A percentile compares a stretch with the other conserved stretches of the same genome.
phyloP scores from a whole-genome alignment of 2,797 vertebrate genomes.

The Taeniopygia guttata region DNA sequence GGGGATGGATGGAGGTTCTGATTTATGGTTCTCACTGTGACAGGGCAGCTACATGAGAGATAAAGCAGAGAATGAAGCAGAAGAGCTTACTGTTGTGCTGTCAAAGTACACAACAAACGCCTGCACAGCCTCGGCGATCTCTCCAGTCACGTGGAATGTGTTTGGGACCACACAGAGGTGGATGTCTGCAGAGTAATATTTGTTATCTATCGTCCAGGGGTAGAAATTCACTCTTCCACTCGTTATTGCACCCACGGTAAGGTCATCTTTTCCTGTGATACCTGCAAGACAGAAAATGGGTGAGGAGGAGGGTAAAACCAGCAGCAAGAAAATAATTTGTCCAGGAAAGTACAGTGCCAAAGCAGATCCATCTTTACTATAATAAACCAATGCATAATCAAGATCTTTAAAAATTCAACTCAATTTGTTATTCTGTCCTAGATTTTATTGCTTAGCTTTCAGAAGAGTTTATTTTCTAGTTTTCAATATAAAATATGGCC shows the following conservation, averaged over 20 bases:
- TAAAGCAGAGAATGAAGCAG: not conserved
- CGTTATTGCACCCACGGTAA: slow-evolving; percentile 70
- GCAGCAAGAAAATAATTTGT: not conserved
- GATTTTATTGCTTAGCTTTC: not conserved
- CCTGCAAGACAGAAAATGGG: slow-evolving; percentile 72
- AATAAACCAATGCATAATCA: not conserved
- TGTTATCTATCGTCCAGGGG: slow-evolving; percentile 98
- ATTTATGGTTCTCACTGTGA: not conserved
- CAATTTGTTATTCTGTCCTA: not conserved
- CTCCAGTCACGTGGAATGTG: slow-evolving; percentile 81
- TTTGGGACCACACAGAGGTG: slow-evolving; percentile 88
- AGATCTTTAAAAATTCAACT: not conserved
- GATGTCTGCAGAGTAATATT: slow-evolving; percentile 93
- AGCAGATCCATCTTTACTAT: not conserved
- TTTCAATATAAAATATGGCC: not conserved
- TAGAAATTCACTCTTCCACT: slow-evolving; percentile 84
- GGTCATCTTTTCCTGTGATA: slow-evolving; percentile 81
- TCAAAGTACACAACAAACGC: slow-evolving; percentile 94
- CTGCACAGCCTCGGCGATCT: slow-evolving; percentile 88
- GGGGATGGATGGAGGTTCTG: not conserved
- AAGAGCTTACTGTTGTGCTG: slow-evolving; percentile 81
- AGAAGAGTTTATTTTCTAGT: not conserved
- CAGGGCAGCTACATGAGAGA: not conserved
- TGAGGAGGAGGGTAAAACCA: not conserved
- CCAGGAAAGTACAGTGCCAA: not conserved